Conservation (phyloP, 2,888 invertebrate species). For the Caenorhabditis auriculariae region DNA sequence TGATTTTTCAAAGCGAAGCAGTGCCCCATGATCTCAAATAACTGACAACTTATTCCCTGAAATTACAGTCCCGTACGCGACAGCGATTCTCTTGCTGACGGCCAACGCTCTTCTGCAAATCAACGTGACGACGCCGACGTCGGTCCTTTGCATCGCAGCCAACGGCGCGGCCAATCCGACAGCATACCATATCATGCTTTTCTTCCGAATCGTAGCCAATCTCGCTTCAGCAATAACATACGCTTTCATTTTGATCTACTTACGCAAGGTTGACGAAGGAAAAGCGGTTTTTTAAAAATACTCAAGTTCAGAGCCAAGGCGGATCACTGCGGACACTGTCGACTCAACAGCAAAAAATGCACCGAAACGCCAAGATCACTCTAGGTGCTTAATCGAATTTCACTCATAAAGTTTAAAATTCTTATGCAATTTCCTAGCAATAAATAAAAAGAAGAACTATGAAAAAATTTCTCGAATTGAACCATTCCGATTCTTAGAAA, state of each 20-base stretch:
- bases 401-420: too few species aligned
- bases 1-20: too few species aligned
- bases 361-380: constrained; percentile 33
- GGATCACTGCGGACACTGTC: constrained; percentile 12
- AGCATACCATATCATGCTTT: constrained; percentile 29
- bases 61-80: constrained; percentile 13
- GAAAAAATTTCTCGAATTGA: too few species aligned
- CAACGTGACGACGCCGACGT: constrained; percentile 6
- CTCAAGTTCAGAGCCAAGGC: constrained; percentile 11
- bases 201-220: constrained; percentile 29
- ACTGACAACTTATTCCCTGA: too few species aligned
- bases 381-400: too few species aligned
- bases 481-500: too few species aligned
- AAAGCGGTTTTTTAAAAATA: not conserved
- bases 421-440: too few species aligned
- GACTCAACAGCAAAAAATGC: constrained; percentile 25
- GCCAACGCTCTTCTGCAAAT: constrained; percentile 20
- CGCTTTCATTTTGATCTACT: constrained; percentile 23
- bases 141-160: constrained; percentile 27
- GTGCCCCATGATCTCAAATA: too few species aligned
- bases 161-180: constrained; percentile 39
- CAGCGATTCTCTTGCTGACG: constrained; percentile 9
- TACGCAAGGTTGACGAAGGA: constrained; percentile 9
- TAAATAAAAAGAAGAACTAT: too few species aligned
- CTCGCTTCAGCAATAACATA: constrained; percentile 29